phyloP scores from a whole-genome alignment of 2,888 invertebrate genomes.

The Drosophila kokeensis region DNA sequence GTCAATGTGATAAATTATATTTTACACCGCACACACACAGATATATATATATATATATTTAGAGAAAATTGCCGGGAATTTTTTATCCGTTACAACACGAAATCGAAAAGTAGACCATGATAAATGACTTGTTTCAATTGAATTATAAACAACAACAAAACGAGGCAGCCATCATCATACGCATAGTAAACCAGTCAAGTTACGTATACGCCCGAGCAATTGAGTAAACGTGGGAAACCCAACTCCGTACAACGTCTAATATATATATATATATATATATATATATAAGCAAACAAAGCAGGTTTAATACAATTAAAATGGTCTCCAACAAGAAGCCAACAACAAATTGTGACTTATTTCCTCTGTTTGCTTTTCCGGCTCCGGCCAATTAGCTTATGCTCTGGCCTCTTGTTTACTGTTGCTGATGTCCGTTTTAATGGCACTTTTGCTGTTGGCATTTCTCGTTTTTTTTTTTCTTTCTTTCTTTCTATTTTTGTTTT shows the following conservation, averaged over 20 bases:
- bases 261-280: not conserved
- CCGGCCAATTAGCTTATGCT: conserved; percentile 58
- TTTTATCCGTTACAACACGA: conserved; percentile 51
- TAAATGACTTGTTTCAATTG: conserved; percentile 72
- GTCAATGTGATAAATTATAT: conserved; percentile 79
- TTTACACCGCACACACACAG: conserved; percentile 55
- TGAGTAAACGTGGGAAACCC: conserved; percentile 20
- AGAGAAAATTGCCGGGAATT: conserved; percentile 61
- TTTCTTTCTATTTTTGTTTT: conserved; percentile 4
- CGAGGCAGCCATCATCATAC: conserved; percentile 47
- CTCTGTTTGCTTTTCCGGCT: conserved; percentile 26
- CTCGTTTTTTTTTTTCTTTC: conserved; percentile 15
- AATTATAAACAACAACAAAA: conserved; percentile 72
- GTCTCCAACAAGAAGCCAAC: conserved; percentile 21
- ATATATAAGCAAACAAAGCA: not conserved
- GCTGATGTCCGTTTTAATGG: conserved; percentile 47
- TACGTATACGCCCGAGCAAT: conserved; percentile 44
- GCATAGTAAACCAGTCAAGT: conserved; percentile 27
- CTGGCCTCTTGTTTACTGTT: conserved; percentile 30
- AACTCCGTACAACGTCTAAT: conserved; percentile 3
- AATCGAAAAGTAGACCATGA: conserved; percentile 67
- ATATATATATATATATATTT: conserved; percentile 3
- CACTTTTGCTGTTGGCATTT: conserved; percentile 27
- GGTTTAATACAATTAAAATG: conserved; percentile 48
- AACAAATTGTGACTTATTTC: conserved; percentile 31